Base-by-base conservation (phyloP, 2,113 vertebrate genomes). In the Mola mola region DNA sequence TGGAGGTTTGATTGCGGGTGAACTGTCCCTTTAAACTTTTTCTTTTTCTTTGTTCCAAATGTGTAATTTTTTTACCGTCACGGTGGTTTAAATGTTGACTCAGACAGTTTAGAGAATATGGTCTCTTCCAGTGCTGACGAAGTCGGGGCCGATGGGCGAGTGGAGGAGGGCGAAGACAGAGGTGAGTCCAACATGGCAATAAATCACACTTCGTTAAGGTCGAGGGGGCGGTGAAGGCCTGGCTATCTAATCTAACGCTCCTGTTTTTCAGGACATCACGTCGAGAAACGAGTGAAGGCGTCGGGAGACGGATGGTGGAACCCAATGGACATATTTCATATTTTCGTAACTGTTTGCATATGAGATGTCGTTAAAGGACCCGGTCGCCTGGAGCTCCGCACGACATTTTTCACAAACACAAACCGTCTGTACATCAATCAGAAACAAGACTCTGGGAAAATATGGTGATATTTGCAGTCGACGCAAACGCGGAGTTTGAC, bases 141-240 rank as follows among this genome's bases (percentile, higher is more conserved):
- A 82, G 74, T 86, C 87, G 13, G 78, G 83, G 1, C 78, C 72
- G 5, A 24, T 78, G 81, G 72, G 79, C 6, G 34, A 57, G 37
- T 89, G 86, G 89, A 74, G 84, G 49, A 64, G 28, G 53, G 85
- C 90, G 16, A 90, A 91, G 75, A 91, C 91, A 0, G 91, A 92
- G 90, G 92, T 92, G 71, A 78, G 86, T 57, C 16, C 4, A 1
- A 20, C 8, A 13, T 5, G 2, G 0, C 11, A 21, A 16, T 0
- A 0, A 8, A 4, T 6, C 10, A 3, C 31, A 11, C 12, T 33
- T 8, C 7, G 3, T 33, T 33, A 8, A 33, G 7, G 8, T n/a
- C n/a, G n/a, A 11, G 8, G 8, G 8, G 31, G 9, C 31, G 31
- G 8, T 33, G 10, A 33, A 33, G 5, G 12, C 9, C 12, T 3